These are phyloP conservation scores for Ips typographus DNA, from an alignment of 1,140 invertebrate species.

Conservation along the genomic window DNA sequence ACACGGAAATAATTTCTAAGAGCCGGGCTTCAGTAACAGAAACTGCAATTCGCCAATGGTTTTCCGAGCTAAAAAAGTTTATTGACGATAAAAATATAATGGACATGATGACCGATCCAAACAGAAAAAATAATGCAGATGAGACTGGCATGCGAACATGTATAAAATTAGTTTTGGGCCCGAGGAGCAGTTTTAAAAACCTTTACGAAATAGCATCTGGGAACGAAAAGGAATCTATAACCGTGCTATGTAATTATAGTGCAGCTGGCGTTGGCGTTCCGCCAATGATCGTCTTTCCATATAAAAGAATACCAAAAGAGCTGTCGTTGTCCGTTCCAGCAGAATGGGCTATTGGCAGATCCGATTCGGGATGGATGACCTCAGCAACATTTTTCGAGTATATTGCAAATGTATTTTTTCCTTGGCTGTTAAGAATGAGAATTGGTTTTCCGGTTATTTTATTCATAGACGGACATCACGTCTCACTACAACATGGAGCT, in stretches of 20 bases:
- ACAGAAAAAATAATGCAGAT: too few species aligned
- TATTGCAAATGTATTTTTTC: slow-evolving; percentile 48
- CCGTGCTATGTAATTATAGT: slow-evolving; percentile 49
- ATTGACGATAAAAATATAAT: too few species aligned
- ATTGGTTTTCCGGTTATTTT: slow-evolving; percentile 48
- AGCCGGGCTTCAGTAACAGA: slow-evolving; percentile 24
- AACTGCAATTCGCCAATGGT: slow-evolving; percentile 17
- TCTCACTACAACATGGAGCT: slow-evolving; percentile 49
- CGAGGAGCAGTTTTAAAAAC: slow-evolving; percentile 19
- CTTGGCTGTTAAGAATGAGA: slow-evolving; percentile 42
- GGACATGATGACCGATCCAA: too few species aligned
- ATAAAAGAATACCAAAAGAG: slow-evolving; percentile 40
- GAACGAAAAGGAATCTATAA: slow-evolving; percentile 47
- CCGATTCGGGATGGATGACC: slow-evolving; percentile 52
- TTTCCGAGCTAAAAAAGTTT: slow-evolving; percentile 1
- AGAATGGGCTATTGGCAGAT: slow-evolving; percentile 48
- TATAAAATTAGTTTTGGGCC: slow-evolving; percentile 6
- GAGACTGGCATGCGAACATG: neutral
- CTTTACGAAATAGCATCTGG: neutral
- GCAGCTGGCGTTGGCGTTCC: slow-evolving; percentile 47
- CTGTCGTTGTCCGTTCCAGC: slow-evolving; percentile 43
- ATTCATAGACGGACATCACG: slow-evolving; percentile 52
- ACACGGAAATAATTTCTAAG: slow-evolving; percentile 28
- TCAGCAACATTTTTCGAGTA: slow-evolving; percentile 50
- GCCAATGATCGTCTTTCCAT: slow-evolving; percentile 43